These are phyloP conservation scores for Zoanthus gigantus DNA, from an alignment of 92 coral and sea anemone genomes.

Conservation along the genomic window DNA sequence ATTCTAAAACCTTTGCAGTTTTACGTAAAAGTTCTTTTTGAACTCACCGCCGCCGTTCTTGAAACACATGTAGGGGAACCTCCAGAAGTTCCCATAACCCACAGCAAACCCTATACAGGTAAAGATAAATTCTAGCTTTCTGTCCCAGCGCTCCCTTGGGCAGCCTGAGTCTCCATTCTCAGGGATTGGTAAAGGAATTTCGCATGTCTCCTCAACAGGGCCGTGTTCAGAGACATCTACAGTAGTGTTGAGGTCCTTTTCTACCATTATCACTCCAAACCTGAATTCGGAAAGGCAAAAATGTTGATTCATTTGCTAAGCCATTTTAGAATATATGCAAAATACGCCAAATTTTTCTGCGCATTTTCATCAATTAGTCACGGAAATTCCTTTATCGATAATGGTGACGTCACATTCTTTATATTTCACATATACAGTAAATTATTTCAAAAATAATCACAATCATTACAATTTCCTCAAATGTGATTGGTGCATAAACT, in stretches of 20 bases:
- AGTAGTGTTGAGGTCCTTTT: background rate
- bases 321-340: no score
- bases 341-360: no score
- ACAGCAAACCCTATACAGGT: slow-evolving; percentile 95
- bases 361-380: no score
- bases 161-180: background rate
- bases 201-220: background rate
- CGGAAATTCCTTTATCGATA: no score
- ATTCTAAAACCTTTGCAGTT: no score
- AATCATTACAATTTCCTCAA: no score
- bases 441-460: no score
- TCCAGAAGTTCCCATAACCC: slow-evolving; percentile 96
- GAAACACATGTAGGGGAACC: slow-evolving; percentile 96
- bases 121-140: slow-evolving; percentile 86
- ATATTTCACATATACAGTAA: no score
- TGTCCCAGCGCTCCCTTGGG: slow-evolving; percentile 81
- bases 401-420: no score
- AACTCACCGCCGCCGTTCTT: slow-evolving; percentile 92
- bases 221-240: background rate
- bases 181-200: background rate
- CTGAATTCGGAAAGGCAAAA: background rate
- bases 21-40: background rate
- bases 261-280: background rate
- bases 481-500: no score
- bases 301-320: no score